A percentile compares a stretch with the other conserved stretches of the same genome.
phyloP scores from a whole-genome alignment of 2,113 vertebrate species.

The Caretta caretta region DNA sequence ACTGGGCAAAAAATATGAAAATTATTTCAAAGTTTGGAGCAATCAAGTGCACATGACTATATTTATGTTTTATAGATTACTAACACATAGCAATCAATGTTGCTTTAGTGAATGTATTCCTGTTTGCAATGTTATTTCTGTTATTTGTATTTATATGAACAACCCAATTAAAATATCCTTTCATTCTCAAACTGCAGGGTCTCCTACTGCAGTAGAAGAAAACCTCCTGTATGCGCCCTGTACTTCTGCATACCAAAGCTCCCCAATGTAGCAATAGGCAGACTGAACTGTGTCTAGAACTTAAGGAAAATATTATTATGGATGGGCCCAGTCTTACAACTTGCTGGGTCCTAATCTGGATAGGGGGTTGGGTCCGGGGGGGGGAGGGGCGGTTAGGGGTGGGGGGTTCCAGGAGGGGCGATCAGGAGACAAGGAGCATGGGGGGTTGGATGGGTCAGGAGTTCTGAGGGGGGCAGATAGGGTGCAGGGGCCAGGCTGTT shows the following conservation, averaged over 20 bases:
- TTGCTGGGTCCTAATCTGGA: neutral
- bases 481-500: no score
- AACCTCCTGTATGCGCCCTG: neutral
- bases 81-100: neutral
- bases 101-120: neutral
- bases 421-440: no score
- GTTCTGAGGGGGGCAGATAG: no score
- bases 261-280: neutral
- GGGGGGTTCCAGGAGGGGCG: no score
- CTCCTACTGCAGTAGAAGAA: neutral
- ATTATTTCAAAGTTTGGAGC: neutral
- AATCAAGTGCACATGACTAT: accelerated
- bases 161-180: neutral
- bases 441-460: no score
- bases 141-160: neutral
- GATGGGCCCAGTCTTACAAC: neutral
- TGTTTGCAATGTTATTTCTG: neutral
- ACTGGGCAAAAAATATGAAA: neutral
- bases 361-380: no score
- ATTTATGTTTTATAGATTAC: neutral
- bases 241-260: neutral
- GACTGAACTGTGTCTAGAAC: neutral
- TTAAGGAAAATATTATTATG: neutral
- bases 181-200: neutral
- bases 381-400: no score